Conservation (phyloP, 2,797 vertebrate genomes). For the Squalus acanthias region DNA sequence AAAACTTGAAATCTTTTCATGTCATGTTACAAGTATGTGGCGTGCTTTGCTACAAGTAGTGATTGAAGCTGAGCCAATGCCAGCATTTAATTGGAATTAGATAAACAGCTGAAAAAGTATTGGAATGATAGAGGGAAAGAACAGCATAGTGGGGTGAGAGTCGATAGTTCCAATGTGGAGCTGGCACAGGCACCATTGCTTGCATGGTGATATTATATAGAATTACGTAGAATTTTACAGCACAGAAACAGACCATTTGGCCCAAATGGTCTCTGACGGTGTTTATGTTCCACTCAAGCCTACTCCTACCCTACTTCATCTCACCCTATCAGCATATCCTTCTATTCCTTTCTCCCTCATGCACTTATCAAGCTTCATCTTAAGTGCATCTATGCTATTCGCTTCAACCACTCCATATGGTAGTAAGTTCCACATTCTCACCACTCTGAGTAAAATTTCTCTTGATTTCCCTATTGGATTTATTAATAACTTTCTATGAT, state of each 20-base stretch:
- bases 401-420: background rate
- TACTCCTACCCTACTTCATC: background rate
- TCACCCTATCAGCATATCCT: background rate
- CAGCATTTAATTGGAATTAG: background rate
- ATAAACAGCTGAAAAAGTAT: background rate
- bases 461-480: background rate
- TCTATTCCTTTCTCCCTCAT: background rate
- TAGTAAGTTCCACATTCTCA: background rate
- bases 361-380: background rate
- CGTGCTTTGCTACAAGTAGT: background rate
- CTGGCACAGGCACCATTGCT: background rate
- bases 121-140: background rate
- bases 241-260: background rate
- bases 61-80: background rate
- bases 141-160: background rate
- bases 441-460: background rate
- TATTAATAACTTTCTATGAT: background rate
- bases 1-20: background rate
- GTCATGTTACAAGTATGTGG: background rate
- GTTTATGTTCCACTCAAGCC: background rate
- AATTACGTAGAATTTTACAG: background rate
- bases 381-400: background rate
- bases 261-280: background rate
- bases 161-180: background rate
- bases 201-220: background rate